Percentiles rank a stretch among this genome's conserved stretches.
Conservation (phyloP, 2,888 invertebrate species). For the Meghimatium bilineatum region DNA sequence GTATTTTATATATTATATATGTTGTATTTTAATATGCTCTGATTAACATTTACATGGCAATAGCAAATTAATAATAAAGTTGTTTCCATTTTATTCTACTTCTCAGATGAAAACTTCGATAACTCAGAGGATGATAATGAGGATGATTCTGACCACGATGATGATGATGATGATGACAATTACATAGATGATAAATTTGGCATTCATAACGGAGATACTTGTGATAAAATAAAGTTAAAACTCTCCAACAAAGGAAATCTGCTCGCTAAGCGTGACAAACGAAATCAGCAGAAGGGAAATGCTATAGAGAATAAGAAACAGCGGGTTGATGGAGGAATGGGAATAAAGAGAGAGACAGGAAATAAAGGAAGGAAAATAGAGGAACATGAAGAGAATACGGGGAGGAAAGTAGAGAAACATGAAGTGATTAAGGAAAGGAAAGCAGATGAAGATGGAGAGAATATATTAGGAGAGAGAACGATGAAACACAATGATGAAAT, state of each 20-base stretch:
- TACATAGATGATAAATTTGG: neutral
- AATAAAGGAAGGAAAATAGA: neutral
- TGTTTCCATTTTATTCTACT: neutral
- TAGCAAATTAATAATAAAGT: no score
- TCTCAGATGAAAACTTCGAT: neutral
- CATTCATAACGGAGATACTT: slow-evolving; percentile 15
- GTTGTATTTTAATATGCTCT: no score
- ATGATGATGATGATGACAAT: neutral
- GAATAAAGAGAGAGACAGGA: neutral
- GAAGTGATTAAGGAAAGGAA: neutral
- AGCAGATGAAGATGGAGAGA: neutral
- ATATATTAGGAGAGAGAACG: neutral
- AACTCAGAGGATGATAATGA: neutral
- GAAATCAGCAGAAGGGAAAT: neutral
- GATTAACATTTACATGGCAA: no score
- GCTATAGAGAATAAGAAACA: neutral
- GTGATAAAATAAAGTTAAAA: neutral
- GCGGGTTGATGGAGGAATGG: neutral
- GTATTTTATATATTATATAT: no score
- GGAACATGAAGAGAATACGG: neutral
- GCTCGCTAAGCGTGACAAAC: neutral
- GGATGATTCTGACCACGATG: neutral
- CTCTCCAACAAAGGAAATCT: neutral
- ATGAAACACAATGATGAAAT: neutral
- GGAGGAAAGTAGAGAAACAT: neutral